Evolutionary conservation across 2,888 invertebrate species (phyloP).

Genomic region (Glyphotaelius pellucidus): DNA sequence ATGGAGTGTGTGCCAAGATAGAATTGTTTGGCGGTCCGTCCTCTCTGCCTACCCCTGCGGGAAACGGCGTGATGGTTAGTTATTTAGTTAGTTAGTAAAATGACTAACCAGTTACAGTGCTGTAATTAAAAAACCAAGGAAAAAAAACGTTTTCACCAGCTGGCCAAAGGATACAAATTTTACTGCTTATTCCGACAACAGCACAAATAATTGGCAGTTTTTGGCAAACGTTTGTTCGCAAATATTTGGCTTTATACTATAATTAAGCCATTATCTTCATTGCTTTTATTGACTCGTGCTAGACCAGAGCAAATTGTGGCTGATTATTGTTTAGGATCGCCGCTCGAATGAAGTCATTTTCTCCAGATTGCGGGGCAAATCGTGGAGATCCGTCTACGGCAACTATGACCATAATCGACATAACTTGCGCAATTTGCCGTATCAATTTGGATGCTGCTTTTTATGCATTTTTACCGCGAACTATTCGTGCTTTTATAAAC

Average conservation of each 20-base stretch:
- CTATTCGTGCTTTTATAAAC: neutral
- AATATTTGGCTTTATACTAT: neutral
- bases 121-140: neutral
- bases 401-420: conserved; percentile 7
- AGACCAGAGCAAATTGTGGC: neutral
- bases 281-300: neutral
- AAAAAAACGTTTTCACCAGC: neutral
- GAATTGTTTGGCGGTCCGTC: no score
- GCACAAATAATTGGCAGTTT: neutral
- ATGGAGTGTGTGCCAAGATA: no score
- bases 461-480: neutral
- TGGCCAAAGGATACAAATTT: neutral
- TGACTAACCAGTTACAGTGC: neutral
- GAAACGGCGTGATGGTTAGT: no score
- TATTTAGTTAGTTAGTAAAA: no score
- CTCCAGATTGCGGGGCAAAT: conserved; percentile 14
- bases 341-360: conserved; percentile 29
- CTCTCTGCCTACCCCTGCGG: no score
- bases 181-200: neutral
- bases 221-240: neutral
- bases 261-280: neutral
- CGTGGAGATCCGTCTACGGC: conserved; percentile 33
- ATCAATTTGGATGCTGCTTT: conserved; percentile 6
- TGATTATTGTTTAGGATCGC: conserved; percentile 23
- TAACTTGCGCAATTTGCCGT: neutral